Evolutionary conservation across 2,113 vertebrate species (phyloP).

Genomic region (Rhabdomys dilectus): DNA sequence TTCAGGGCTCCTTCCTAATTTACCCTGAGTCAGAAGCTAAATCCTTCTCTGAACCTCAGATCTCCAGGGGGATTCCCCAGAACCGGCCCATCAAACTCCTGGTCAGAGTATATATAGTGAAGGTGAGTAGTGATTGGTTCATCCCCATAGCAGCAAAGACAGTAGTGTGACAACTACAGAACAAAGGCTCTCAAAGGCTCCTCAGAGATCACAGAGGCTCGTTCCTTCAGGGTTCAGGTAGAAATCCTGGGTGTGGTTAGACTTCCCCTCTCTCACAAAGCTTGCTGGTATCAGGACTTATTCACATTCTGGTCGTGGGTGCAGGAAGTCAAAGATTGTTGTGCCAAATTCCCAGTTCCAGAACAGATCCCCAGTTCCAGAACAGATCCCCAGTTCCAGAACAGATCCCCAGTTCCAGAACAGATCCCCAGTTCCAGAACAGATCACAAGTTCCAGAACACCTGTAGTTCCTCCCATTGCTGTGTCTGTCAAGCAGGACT

Average conservation of each 20-base stretch:
- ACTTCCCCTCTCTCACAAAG: no score
- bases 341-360: no score
- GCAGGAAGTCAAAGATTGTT: fast-evolving
- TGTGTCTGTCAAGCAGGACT: background rate
- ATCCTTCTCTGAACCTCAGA: conserved; percentile 83
- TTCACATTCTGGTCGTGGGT: no score
- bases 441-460: background rate
- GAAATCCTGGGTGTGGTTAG: background rate
- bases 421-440: no score
- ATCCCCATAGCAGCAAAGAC: background rate
- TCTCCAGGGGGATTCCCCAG: conserved; percentile 92
- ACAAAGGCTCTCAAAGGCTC: background rate
- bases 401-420: background rate
- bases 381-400: background rate
- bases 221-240: background rate
- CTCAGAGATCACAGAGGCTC: background rate
- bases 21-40: conserved; percentile 90
- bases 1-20: conserved; percentile 94
- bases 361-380: background rate
- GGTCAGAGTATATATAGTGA: conserved; percentile 93
- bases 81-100: conserved; percentile 94
- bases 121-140: conserved; percentile 86
- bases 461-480: background rate
- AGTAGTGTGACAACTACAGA: background rate
- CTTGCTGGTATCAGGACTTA: background rate